Conservation (phyloP, 2,113 vertebrate genomes). For the Pseudorhombus dupliciocellatus region DNA sequence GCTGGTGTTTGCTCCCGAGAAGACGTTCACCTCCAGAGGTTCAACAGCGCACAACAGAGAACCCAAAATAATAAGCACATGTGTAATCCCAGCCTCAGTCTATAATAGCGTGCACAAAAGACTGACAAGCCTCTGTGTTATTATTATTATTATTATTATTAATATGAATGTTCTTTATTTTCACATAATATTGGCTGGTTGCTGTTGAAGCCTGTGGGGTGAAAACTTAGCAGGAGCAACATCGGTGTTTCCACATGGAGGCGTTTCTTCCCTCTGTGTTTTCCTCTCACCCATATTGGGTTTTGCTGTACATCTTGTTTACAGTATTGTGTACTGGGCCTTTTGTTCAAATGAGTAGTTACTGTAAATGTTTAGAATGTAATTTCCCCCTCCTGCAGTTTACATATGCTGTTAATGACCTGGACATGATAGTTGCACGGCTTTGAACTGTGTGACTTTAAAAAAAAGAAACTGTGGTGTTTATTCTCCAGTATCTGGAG, state of each 20-base stretch:
- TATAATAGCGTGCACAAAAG: slow-evolving; percentile 64
- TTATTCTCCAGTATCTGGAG: slow-evolving; percentile 94
- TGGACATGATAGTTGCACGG: slow-evolving; percentile 63
- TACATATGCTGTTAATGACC: slow-evolving; percentile 81
- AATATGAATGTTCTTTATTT: slow-evolving; percentile 28
- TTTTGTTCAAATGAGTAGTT: slow-evolving; percentile 63
- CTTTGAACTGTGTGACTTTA: slow-evolving; percentile 75
- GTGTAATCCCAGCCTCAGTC: slow-evolving; percentile 40
- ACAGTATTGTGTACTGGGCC: slow-evolving; percentile 95
- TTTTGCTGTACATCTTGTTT: slow-evolving; percentile 85
- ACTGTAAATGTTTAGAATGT: slow-evolving; percentile 76
- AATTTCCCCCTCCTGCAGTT: slow-evolving; percentile 77
- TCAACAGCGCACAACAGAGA: slow-evolving; percentile 8
- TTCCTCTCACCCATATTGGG: slow-evolving; percentile 93
- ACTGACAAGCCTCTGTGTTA: slow-evolving; percentile 39
- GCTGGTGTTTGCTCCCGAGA: slow-evolving; percentile 70
- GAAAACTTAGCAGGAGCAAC: slow-evolving; percentile 65
- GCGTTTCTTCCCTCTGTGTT: slow-evolving; percentile 72
- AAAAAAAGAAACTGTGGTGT: slow-evolving; percentile 79
- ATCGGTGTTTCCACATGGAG: slow-evolving; percentile 66
- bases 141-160: slow-evolving; percentile 16
- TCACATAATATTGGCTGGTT: slow-evolving; percentile 31
- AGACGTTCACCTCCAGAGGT: slow-evolving; percentile 45
- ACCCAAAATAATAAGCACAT: slow-evolving; percentile 15
- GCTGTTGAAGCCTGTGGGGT: slow-evolving; percentile 48